phyloP scores from a whole-genome alignment of 2,888 invertebrate species.

The Pilophorus perplexus region DNA sequence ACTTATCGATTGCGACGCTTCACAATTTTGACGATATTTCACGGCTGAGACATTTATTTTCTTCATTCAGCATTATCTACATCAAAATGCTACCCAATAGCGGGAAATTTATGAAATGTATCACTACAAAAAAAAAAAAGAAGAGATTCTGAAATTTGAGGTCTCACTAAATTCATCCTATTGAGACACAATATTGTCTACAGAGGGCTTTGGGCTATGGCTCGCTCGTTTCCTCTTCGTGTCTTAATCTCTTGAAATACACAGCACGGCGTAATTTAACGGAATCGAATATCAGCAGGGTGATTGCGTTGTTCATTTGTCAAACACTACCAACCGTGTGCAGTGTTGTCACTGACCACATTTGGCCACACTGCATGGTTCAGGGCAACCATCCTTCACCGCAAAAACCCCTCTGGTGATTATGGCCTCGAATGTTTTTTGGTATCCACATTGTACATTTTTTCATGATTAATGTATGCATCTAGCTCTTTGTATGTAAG shows the following conservation, averaged over 20 bases:
- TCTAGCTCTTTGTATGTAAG: not conserved
- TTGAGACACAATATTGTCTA: not conserved
- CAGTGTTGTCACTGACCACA: no score
- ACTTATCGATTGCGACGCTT: no score
- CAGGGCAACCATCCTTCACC: no score
- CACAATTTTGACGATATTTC: no score
- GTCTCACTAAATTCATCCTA: no score
- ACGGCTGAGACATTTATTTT: not conserved
- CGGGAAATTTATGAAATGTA: not conserved
- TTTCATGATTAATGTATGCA: not conserved
- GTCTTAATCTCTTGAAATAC: not conserved
- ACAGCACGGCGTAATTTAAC: not conserved
- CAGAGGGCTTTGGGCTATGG: not conserved
- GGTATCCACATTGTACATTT: not conserved
- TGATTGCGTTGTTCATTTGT: not conserved
- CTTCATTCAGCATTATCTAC: not conserved
- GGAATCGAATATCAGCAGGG: not conserved
- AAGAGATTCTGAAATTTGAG: no score
- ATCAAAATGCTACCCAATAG: no score
- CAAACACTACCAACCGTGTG: no score
- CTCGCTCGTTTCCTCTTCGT: not conserved
- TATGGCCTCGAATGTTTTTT: slow-evolving; percentile 6
- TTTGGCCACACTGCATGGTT: no score
- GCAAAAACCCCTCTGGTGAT: not conserved
- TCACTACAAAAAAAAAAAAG: no score